Base-by-base conservation (phyloP, 1,140 invertebrate genomes). In the Mylabris phalerata region DNA sequence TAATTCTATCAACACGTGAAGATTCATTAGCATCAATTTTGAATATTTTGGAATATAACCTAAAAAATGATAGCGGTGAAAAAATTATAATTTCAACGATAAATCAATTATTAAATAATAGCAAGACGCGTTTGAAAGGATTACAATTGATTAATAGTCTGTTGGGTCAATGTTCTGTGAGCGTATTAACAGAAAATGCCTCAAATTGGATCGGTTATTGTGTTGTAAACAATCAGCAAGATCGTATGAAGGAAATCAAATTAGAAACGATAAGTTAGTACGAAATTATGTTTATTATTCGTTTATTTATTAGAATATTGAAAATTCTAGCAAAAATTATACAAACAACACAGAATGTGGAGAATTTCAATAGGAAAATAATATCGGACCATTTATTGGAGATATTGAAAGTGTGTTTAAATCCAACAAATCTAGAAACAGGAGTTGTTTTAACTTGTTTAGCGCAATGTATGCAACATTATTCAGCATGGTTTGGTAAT, bases 401-500 rank as follows among this genome's bases (percentile, higher is more conserved):
- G 4, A 54, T 44, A 9, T 25, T 54, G 38, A 54, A 45, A 45
- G 11, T 32, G 7, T 54, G 51, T 54, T 27, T 54, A 2, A 9
- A 40, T 9, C 51, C 27, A 9, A 10, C 7, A 11, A 45, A 44
- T 25, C 26, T 25, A 13, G 50, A 54, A 45, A 45, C 13, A n/a
- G 11, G 26, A 32, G 13, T 25, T 3, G 7, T 25, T 44, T 45
- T 54, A 13, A 54, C 43, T 3, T 54, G 51, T 27, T 32, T 54
- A 26, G 5, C 27, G 2, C 40, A 44, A 38, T 54, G 51, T 27
- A 54, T 54, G 51, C 44, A 46, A 38, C 26, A 10, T 3, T 54
- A 45, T 25, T 44, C 51, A n/a, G 44, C 40, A 6, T 54, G 51
- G 51, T 54, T 54, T 54, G 42, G 42, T 19, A 54, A 54, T 24